phyloP scores from a whole-genome alignment of 2,888 invertebrate species.

The Carterocephalus palaemon region DNA sequence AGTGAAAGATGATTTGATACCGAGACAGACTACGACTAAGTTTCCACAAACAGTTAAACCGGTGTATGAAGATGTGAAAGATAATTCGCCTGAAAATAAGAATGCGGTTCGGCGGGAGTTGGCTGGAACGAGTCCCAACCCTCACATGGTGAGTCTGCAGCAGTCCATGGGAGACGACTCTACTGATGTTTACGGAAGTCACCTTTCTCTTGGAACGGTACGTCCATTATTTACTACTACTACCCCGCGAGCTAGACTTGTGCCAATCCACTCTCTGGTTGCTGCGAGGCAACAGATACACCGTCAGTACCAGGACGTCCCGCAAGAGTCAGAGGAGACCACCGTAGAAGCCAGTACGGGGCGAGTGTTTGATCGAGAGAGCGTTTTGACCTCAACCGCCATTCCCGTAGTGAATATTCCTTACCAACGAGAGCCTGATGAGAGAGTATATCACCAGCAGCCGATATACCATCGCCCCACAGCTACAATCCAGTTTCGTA shows the following conservation, averaged over 20 bases:
- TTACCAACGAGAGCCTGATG: constrained; percentile 56
- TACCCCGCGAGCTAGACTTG: constrained; percentile 74
- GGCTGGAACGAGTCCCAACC: constrained; percentile 74
- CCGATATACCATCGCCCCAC: constrained; percentile 59
- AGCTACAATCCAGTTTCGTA: constrained; percentile 62
- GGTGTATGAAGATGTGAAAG: constrained; percentile 71
- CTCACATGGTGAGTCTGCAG: constrained; percentile 77
- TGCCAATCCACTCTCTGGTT: constrained; percentile 74
- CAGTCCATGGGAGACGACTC: constrained; percentile 82
- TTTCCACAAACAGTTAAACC: constrained; percentile 69
- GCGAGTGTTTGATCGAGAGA: constrained; percentile 68
- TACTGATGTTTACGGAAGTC: constrained; percentile 83
- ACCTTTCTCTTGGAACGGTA: constrained; percentile 81
- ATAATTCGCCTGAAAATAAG: constrained; percentile 66
- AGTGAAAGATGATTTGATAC: constrained; percentile 56
- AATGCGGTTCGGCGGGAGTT: constrained; percentile 82
- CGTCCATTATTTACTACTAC: constrained; percentile 84
- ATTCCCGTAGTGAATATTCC: constrained; percentile 78
- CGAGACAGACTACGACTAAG: constrained; percentile 65
- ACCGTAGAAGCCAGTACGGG: constrained; percentile 76
- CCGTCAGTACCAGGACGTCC: constrained; percentile 62
- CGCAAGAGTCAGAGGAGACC: constrained; percentile 62
- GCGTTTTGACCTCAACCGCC: constrained; percentile 72
- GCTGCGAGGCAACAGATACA: constrained; percentile 71
- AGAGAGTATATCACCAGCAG: constrained; percentile 56